Conservation (phyloP, 92 coral and sea anemone genomes). For the Meandrina meandrites region DNA sequence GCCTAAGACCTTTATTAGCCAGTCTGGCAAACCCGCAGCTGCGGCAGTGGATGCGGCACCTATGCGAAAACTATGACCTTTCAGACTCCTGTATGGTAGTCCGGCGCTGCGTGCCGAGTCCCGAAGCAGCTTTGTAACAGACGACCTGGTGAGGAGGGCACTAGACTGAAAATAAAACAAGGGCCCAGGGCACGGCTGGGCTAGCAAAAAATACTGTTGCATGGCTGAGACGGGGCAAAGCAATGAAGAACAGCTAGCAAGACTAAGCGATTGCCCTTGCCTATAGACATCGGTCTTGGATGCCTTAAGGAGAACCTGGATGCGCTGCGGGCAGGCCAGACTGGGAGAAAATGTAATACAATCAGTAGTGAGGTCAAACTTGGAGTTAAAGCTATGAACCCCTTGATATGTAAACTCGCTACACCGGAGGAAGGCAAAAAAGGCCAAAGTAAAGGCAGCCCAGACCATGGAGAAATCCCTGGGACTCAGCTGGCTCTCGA, state of each 20-base stretch:
- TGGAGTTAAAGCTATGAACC: background rate
- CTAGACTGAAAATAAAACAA: background rate
- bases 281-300: background rate
- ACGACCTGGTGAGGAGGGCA: background rate
- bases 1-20: conserved; percentile 1
- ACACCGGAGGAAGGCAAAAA: conserved; percentile 34
- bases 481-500: background rate
- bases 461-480: conserved; percentile 2
- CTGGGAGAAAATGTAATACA: background rate
- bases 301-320: background rate
- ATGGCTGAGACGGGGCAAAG: background rate
- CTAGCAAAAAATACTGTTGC: background rate
- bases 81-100: background rate
- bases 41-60: conserved; percentile 5
- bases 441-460: conserved; percentile 26
- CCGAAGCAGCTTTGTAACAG: background rate
- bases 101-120: background rate
- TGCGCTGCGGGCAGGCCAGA: conserved; percentile 8
- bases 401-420: conserved; percentile 28
- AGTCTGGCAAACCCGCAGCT: conserved; percentile 5
- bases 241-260: background rate
- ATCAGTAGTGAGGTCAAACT: background rate
- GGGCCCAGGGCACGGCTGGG: background rate
- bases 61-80: background rate
- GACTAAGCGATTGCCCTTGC: background rate